Evolutionary conservation across 92 coral and sea anemone species (phyloP).

Genomic region (Blastomussa wellsi): DNA sequence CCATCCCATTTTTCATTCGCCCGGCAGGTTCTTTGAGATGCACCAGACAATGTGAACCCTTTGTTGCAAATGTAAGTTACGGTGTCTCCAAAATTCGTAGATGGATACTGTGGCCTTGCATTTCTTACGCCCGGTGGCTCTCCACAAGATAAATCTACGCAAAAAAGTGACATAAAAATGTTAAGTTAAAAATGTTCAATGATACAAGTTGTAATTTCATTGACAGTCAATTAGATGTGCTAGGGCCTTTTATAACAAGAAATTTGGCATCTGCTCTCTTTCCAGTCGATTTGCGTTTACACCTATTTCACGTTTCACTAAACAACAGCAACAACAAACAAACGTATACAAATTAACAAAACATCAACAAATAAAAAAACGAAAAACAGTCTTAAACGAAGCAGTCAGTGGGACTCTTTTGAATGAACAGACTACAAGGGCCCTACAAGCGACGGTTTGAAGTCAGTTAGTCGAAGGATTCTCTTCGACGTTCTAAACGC

Average conservation of each 20-base stretch:
- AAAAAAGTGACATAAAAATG: neutral
- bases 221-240: neutral
- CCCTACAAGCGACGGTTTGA: too few relatives aligned
- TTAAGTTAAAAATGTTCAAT: neutral
- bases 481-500: too few relatives aligned
- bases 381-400: too few relatives aligned
- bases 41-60: slow-evolving; percentile 71
- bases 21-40: slow-evolving; percentile 65
- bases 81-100: slow-evolving; percentile 53
- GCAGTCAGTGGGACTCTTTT: too few relatives aligned
- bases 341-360: neutral
- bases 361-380: too few relatives aligned
- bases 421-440: too few relatives aligned
- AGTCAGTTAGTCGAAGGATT: too few relatives aligned
- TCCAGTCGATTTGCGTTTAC: too few relatives aligned
- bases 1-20: slow-evolving; percentile 80
- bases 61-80: slow-evolving; percentile 67
- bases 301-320: too few relatives aligned
- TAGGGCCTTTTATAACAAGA: too few relatives aligned
- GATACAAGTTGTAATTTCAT: neutral
- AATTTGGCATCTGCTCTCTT: too few relatives aligned
- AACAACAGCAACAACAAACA: neutral
- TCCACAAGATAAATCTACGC: slow-evolving; percentile 38
- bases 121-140: slow-evolving; percentile 56
- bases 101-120: slow-evolving; percentile 46